A percentile compares a stretch with the other conserved stretches of the same genome.
phyloP scores from a whole-genome alignment of 2,797 vertebrate species.

The Myripristis murdjan region DNA sequence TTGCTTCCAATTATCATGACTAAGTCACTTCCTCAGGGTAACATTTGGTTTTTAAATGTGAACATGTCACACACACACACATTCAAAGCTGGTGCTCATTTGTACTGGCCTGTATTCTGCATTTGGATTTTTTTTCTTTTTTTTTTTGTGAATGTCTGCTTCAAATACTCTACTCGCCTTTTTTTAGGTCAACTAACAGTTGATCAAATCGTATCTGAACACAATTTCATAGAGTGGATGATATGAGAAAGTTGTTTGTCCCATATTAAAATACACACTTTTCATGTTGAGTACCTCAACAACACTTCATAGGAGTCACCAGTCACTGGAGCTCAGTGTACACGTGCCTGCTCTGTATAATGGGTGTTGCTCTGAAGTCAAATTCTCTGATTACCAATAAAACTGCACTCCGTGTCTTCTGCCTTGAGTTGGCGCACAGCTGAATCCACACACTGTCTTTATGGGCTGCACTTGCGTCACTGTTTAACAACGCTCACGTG shows the following conservation, averaged over 20 bases:
- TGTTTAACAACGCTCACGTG: conserved; percentile 10
- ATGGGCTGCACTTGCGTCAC: conserved; percentile 34
- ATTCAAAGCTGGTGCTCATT: conserved; percentile 67
- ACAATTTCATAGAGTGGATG: conserved; percentile 1
- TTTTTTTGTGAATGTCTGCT: conserved; percentile 5
- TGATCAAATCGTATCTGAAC: not conserved
- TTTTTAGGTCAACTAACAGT: conserved; percentile 4
- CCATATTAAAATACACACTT: not conserved
- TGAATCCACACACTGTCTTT: conserved; percentile 52
- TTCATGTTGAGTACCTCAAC: not conserved
- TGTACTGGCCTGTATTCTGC: conserved; percentile 33
- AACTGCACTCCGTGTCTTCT: conserved; percentile 34
- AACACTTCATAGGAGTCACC: not conserved
- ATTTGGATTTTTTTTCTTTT: no score
- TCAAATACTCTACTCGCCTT: conserved; percentile 9
- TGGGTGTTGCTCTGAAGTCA: conserved; percentile 36
- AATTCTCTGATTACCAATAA: conserved; percentile 42
- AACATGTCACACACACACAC: conserved; percentile 71
- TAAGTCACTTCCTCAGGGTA: conserved; percentile 72
- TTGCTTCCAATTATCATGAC: conserved; percentile 79
- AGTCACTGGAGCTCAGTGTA: not conserved
- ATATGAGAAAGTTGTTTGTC: not conserved
- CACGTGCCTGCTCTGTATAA: conserved; percentile 19
- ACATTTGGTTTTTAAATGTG: conserved; percentile 76
- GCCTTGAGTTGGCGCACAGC: conserved; percentile 35